Conservation (phyloP, 1,140 invertebrate species). For the Zaprionus tsacasi region DNA sequence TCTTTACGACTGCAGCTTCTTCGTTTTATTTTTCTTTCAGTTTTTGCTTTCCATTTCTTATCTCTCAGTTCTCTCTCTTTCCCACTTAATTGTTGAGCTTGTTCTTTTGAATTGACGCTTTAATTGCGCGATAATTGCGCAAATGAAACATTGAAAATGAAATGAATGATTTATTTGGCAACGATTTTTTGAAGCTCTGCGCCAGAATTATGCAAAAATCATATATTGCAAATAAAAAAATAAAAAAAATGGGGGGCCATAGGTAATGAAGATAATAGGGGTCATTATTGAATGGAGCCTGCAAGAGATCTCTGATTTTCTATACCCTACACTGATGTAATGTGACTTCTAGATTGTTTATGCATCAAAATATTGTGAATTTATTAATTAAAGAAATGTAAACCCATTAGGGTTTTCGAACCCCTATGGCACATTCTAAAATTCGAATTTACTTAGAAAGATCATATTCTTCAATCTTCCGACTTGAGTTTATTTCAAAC, state of each 20-base stretch:
- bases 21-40: neutral
- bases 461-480: too few relatives aligned
- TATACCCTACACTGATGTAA: neutral
- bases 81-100: conserved; percentile 36
- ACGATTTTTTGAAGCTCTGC: conserved; percentile 14
- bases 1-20: conserved; percentile 9
- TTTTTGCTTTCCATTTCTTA: conserved; percentile 15
- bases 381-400: too few relatives aligned
- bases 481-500: too few relatives aligned
- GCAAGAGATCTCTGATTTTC: too few relatives aligned
- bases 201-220: neutral
- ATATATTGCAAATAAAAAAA: neutral
- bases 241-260: neutral
- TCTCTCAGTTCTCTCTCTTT: neutral
- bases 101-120: conserved; percentile 27
- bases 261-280: too few relatives aligned
- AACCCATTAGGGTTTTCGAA: too few relatives aligned
- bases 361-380: too few relatives aligned
- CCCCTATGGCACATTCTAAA: too few relatives aligned
- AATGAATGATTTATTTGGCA: conserved; percentile 15
- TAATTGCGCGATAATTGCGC: conserved; percentile 44
- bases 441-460: too few relatives aligned
- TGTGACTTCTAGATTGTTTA: neutral
- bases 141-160: conserved; percentile 42
- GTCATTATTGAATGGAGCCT: too few relatives aligned